phyloP scores from a whole-genome alignment of 2,113 vertebrate genomes.

The Progne subis region DNA sequence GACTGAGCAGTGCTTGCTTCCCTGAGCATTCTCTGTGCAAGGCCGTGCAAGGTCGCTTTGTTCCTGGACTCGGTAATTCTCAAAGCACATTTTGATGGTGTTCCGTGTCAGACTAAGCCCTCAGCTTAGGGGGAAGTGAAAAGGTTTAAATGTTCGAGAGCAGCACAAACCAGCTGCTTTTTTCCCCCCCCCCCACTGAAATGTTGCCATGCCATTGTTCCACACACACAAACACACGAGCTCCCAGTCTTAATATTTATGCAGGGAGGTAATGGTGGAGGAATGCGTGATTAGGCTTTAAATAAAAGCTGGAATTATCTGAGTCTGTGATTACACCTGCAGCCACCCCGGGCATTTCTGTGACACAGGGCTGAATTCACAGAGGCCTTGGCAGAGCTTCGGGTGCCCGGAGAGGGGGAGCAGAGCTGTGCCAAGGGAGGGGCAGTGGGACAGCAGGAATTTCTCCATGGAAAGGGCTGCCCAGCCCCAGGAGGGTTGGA shows the following conservation, averaged over 20 bases:
- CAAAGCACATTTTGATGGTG: not conserved
- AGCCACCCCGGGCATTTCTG: not conserved
- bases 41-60: not conserved
- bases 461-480: not conserved
- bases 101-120: not conserved
- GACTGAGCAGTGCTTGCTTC: not conserved
- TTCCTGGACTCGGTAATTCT: not conserved
- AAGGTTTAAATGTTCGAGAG: not conserved
- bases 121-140: not conserved
- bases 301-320: not conserved
- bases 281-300: not conserved
- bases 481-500: not conserved
- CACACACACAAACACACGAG: not conserved
- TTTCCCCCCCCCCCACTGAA: accelerated
- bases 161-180: not conserved
- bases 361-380: not conserved
- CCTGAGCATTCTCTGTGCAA: not conserved
- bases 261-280: not conserved
- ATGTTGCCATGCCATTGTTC: not conserved
- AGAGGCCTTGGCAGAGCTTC: not conserved
- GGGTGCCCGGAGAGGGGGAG: not conserved
- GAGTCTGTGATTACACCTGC: not conserved
- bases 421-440: not conserved
- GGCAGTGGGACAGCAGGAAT: accelerated
- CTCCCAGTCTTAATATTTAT: not conserved